Conservation (phyloP, 2,888 invertebrate species). For the Hybos culiciformis region DNA sequence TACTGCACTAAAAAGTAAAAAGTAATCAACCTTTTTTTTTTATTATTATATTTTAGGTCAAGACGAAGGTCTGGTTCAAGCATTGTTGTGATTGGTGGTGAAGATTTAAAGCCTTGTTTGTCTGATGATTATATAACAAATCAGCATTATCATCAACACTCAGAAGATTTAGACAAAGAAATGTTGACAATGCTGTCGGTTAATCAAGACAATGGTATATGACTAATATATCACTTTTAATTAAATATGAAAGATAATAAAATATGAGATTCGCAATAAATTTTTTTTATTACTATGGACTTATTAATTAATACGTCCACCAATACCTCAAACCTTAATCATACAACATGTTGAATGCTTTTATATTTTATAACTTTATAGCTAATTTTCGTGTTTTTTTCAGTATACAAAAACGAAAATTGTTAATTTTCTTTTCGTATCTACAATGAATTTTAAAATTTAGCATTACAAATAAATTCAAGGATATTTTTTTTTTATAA, state of each 20-base stretch:
- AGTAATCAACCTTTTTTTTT: not conserved
- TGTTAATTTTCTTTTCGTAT: too few species aligned
- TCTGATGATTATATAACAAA: conserved; percentile 43
- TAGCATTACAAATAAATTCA: too few species aligned
- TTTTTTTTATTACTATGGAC: too few species aligned
- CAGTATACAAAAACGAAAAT: too few species aligned
- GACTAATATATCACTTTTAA: too few species aligned
- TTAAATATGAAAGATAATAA: not conserved
- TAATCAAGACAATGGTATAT: conserved; percentile 48
- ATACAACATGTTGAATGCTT: not conserved
- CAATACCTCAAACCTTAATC: too few species aligned
- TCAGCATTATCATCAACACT: conserved; percentile 38
- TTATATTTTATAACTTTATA: too few species aligned
- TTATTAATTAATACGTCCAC: too few species aligned
- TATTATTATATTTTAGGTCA: conserved; percentile 24
- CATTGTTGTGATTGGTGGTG: conserved; percentile 66
- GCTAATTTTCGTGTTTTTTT: too few species aligned
- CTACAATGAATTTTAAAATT: too few species aligned
- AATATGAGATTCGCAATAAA: too few species aligned
- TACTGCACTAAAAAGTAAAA: not conserved
- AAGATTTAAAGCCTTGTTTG: conserved; percentile 44
- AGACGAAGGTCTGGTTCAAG: conserved; percentile 66
- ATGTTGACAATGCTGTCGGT: conserved; percentile 64
- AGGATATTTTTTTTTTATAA: too few species aligned
- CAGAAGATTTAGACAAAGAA: conserved; percentile 45